Conservation (phyloP, 2,113 vertebrate genomes). For the Scomber japonicus region DNA sequence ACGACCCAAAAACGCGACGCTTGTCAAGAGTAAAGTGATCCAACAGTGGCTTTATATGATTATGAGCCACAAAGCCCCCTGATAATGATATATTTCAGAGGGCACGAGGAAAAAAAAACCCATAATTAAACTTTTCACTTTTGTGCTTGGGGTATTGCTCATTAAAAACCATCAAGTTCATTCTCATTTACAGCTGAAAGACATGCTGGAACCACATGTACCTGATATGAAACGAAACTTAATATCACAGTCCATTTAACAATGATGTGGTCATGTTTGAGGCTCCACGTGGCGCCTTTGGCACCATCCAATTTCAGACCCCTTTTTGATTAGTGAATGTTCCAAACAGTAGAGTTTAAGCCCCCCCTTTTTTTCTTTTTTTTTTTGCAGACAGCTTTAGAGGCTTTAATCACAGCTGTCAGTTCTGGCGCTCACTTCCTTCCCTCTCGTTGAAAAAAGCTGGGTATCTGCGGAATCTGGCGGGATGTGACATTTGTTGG, state of each 20-base stretch:
- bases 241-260: not conserved
- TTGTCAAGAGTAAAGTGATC: no score
- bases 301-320: not conserved
- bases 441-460: slow-evolving; percentile 35
- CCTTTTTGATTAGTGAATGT: not conserved
- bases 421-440: not conserved
- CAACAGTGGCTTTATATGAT: no score
- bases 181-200: not conserved
- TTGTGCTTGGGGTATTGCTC: no score
- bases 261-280: not conserved
- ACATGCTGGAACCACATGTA: not conserved
- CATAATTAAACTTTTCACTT: no score
- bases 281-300: not conserved
- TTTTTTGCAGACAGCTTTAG: slow-evolving; percentile 16
- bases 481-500: slow-evolving; percentile 58
- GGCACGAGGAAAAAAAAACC: no score
- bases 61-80: no score
- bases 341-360: slow-evolving; percentile 9
- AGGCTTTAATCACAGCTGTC: slow-evolving; percentile 69
- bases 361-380: not conserved
- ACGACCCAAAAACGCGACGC: no score
- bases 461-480: slow-evolving; percentile 53
- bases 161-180: not conserved
- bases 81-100: no score
- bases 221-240: not conserved